Conservation (phyloP, 2,113 vertebrate species). For the Camarhynchus parvulus region DNA sequence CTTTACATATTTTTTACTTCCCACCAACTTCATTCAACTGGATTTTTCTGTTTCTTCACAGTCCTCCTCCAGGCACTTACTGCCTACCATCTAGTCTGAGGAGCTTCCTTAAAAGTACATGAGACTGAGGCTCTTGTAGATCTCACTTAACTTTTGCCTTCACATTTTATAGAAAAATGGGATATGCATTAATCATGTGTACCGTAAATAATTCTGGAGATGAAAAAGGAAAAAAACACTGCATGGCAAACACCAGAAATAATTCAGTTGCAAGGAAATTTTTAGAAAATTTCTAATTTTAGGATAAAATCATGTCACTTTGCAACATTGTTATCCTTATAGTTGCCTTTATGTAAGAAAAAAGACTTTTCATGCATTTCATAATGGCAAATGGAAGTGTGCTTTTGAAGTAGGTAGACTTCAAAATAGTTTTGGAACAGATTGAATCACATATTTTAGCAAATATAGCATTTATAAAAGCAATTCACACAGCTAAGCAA, state of each 20-base stretch:
- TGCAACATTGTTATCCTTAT: not conserved
- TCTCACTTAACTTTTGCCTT: not conserved
- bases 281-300: not conserved
- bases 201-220: not conserved
- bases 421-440: not conserved
- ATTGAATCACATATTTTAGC: not conserved
- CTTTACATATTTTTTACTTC: not conserved
- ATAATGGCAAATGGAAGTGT: not conserved
- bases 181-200: not conserved
- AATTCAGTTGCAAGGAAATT: not conserved
- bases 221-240: not conserved
- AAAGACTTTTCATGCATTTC: not conserved
- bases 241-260: not conserved
- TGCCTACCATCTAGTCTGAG: not conserved
- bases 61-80: not conserved
- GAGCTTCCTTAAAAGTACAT: not conserved
- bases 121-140: not conserved
- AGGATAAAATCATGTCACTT: not conserved
- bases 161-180: not conserved
- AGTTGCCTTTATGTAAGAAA: not conserved
- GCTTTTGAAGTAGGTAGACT: not conserved
- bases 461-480: not conserved
- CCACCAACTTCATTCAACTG: not conserved
- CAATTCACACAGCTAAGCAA: not conserved
- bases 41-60: not conserved